Conservation (phyloP, 2,113 vertebrate genomes). For the Menidia beryllina region DNA sequence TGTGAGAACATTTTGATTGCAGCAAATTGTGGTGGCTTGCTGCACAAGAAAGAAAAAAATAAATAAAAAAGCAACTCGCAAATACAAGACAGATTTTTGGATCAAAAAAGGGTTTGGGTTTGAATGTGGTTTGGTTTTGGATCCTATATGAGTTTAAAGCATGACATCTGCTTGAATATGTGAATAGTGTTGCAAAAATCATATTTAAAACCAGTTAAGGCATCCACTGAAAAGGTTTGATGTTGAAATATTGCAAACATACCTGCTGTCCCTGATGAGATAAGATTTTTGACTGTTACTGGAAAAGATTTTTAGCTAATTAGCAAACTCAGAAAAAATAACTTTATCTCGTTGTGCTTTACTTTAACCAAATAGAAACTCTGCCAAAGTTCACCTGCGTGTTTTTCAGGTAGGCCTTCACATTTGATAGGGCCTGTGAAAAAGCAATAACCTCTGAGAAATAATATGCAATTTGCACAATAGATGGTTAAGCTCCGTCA, state of each 20-base stretch:
- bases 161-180: background rate
- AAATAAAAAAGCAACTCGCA: background rate
- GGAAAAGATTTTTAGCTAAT: background rate
- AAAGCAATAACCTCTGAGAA: no score
- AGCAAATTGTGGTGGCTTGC: background rate
- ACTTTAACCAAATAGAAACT: background rate
- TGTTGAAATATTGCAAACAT: background rate
- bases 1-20: constrained; percentile 1
- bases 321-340: background rate
- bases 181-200: background rate
- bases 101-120: background rate
- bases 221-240: background rate
- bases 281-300: background rate
- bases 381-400: no score
- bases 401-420: background rate
- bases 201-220: background rate
- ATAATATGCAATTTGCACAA: no score
- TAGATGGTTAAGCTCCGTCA: no score
- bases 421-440: no score
- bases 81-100: constrained; percentile 9
- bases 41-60: background rate
- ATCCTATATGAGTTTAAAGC: background rate
- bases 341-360: background rate
- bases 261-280: background rate
- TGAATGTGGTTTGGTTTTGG: no score